These are phyloP conservation scores for Gallirallus australis DNA, from an alignment of 2,797 vertebrate genomes.

Conservation along the genomic window DNA sequence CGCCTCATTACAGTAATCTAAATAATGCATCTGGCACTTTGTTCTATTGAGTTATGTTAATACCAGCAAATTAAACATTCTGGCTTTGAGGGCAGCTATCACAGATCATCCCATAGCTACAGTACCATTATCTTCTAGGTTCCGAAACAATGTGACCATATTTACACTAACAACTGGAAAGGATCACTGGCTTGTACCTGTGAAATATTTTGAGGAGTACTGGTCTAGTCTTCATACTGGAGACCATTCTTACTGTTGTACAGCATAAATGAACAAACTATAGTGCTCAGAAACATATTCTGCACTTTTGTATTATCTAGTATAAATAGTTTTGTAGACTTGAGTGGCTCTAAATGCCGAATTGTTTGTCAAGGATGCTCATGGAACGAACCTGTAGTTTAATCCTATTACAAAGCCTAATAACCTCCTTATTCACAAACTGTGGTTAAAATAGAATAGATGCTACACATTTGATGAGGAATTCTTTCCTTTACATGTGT, in stretches of 20 bases:
- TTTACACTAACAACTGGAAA: background rate
- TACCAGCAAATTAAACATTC: background rate
- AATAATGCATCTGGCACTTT: background rate
- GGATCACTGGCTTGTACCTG: background rate
- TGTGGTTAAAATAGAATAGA: background rate
- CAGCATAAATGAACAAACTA: background rate
- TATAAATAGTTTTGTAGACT: background rate
- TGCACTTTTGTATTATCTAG: background rate
- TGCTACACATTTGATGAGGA: background rate
- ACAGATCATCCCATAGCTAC: background rate
- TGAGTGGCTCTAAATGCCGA: background rate
- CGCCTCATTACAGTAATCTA: background rate
- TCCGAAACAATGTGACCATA: background rate
- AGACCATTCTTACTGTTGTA: background rate
- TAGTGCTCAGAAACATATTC: background rate
- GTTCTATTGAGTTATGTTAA: background rate
- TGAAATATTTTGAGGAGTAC: background rate
- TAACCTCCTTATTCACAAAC: background rate
- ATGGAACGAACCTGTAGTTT: background rate
- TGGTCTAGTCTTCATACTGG: background rate
- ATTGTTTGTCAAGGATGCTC: background rate
- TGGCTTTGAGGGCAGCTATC: background rate
- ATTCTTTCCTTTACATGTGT: background rate
- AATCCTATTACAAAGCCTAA: background rate
- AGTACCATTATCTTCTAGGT: background rate